Evolutionary conservation across 2,797 vertebrate genomes (phyloP), one percentile per base, ranked within the genome.

Genomic region (Pseudochaenichthys georgianus): DNA sequence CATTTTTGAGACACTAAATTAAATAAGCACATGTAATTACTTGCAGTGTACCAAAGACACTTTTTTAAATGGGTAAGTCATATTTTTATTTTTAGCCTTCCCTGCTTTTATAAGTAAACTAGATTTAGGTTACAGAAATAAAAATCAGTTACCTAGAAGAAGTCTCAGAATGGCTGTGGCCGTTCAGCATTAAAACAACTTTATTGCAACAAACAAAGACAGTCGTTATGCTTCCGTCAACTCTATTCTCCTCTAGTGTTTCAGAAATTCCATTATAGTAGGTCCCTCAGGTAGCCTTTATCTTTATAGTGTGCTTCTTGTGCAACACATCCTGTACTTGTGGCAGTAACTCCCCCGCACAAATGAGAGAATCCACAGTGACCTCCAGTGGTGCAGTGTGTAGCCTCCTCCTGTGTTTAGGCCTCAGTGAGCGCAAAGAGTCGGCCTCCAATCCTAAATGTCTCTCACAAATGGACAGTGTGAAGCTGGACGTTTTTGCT

Each of bases 291-390:
- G 75, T 75, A 21, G 78, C 77, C 70, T 95, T 95, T 46, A 95
- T 91, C 79, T 94, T 96, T 52, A 95, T 94, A 43, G 94, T 94
- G 87, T 95, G 92, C 55, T 92, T 92, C 68, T 86, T 92, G 46
- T 94, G 88, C 64, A 96, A 81, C 17, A 73, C 72, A 31, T 95
- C 91, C 65, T 95, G 81, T 23, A 95, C 93, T 65, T 95, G 94
- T 5, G 94, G 93, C 50, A 95, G 88, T 64, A 95, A 67, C 23
- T 95, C 83, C 3, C 87, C 78, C 0, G 23, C 43, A 9, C 23
- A 65, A 16, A 17, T 16, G 5, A 72, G 17, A 53, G 64, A 65
- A 5, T 75, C 51, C 2, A 1, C 51, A 1, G 6, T 47, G 46
- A 71, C 13, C 4, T 23, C 62, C 8, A 77, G 54, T 19, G 15